Evolutionary conservation across 1,140 invertebrate genomes (phyloP).

Genomic region (Acromyrmex charruanus): DNA sequence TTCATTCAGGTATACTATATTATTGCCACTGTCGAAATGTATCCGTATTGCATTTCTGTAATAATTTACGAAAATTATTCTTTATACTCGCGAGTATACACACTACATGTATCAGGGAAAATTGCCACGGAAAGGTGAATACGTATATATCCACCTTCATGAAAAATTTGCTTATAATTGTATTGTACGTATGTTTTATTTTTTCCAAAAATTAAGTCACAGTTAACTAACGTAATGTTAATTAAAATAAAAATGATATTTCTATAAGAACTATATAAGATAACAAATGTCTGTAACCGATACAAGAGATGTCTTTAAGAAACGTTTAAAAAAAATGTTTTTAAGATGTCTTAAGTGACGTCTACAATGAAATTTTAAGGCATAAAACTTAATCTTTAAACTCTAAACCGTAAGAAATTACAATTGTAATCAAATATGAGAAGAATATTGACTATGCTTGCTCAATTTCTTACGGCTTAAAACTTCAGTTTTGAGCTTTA

Average conservation of each 20-base stretch:
- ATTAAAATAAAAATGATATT: conserved; percentile 6
- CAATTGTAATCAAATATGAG: no score
- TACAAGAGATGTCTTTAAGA: no score
- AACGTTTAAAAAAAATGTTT: no score
- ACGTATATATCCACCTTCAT: background rate
- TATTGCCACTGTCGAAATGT: background rate
- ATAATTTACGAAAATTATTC: background rate
- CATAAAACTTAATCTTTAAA: no score
- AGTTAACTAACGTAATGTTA: background rate
- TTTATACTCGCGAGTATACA: background rate
- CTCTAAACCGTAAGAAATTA: no score
- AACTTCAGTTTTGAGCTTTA: no score
- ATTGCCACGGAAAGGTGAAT: background rate
- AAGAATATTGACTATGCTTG: no score
- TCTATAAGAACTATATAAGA: background rate
- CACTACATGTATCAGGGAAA: background rate
- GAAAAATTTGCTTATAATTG: background rate
- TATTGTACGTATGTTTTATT: background rate
- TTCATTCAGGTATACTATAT: background rate
- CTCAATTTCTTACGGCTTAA: no score
- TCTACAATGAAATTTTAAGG: no score
- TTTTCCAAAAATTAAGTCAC: background rate
- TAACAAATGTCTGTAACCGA: background rate
- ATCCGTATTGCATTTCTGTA: background rate
- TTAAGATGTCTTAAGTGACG: no score